A percentile compares a stretch with the other conserved stretches of the same genome.
Evolutionary conservation across 2,797 vertebrate genomes (phyloP).

Genomic region (Myiotriccus ornatus): DNA sequence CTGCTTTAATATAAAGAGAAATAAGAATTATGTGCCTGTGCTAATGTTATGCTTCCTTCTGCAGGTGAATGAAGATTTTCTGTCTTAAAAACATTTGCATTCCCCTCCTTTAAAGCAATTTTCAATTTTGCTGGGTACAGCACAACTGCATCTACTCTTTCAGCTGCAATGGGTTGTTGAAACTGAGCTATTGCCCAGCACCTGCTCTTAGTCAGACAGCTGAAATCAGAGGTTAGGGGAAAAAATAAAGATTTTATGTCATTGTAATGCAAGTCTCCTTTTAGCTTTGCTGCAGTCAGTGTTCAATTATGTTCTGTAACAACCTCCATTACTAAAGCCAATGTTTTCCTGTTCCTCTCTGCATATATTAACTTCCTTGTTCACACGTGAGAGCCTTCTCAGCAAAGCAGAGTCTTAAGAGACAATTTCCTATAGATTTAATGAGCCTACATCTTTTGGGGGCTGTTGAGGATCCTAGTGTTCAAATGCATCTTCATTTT

Average conservation of each 20-base stretch:
- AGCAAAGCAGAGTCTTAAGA: conserved; percentile 22
- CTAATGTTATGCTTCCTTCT: conserved; percentile 52
- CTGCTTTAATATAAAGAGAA: conserved; percentile 2
- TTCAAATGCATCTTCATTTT: conserved; percentile 11
- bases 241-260: conserved; percentile 66
- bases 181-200: conserved; percentile 62
- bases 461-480: neutral
- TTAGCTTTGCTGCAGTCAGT: conserved; percentile 68
- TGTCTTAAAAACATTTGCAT: conserved; percentile 53
- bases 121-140: conserved; percentile 57
- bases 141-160: conserved; percentile 52
- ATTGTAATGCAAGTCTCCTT: conserved; percentile 69
- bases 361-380: conserved; percentile 47
- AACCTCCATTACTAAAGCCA: conserved; percentile 51
- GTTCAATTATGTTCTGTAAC: conserved; percentile 60
- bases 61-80: conserved; percentile 55
- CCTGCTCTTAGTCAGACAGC: conserved; percentile 66
- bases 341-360: conserved; percentile 40
- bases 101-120: conserved; percentile 39
- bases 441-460: neutral
- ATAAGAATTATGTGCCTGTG: conserved; percentile 15
- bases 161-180: conserved; percentile 60
- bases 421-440: conserved; percentile 20
- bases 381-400: neutral
- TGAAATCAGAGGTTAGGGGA: conserved; percentile 59